Base-by-base conservation (phyloP, 2,113 vertebrate species). In the Nothoprocta pentlandii region DNA sequence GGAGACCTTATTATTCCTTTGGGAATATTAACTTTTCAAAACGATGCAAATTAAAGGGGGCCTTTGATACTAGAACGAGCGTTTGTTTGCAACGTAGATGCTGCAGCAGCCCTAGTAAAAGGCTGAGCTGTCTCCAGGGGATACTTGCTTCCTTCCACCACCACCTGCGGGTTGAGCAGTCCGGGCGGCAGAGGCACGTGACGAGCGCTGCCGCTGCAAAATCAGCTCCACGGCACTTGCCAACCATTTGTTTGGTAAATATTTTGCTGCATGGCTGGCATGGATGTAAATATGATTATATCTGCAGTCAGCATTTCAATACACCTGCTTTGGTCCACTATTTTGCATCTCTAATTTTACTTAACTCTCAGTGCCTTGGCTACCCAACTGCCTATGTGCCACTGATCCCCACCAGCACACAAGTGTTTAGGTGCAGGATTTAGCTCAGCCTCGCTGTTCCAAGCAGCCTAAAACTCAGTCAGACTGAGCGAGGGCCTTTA, bases 241-340 rank as follows among this genome's bases (percentile, higher is more conserved):
- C 56, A 49, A 56, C n/a, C 21, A 70, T 58, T 42, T 47, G 19
- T 2, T 68, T 61, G 22, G 15, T 19, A 28, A 68, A 21, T 12
- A 2, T 49, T 84, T 69, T 44, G 41, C 58, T 39, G 32, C 0
- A 2, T 7, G 39, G 30, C 36, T 76, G 77, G 66, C 80, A 39
- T 30, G 67, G 74, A 30, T 19, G 42, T 12, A 30, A n/a, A 9
- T 19, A 44, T 53, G 36, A 5, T 9, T 58, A 0, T 1, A 13
- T 10, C 75, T 70, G n/a, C 0, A 69, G 46, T 66, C 28, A 68
- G 42, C 16, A 32, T 44, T 9, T 5, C 4, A 46, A 36, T n/a
- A 32, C 13, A 23, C 5, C 79, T 44, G 21, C 36, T 16, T 1
- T 16, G 22, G 36, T 0, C 67, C 88, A 58, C 32, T 0, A 1